These are phyloP conservation scores for Oxytorus armatus DNA, from an alignment of 2,888 invertebrate genomes.

Conservation along the genomic window DNA sequence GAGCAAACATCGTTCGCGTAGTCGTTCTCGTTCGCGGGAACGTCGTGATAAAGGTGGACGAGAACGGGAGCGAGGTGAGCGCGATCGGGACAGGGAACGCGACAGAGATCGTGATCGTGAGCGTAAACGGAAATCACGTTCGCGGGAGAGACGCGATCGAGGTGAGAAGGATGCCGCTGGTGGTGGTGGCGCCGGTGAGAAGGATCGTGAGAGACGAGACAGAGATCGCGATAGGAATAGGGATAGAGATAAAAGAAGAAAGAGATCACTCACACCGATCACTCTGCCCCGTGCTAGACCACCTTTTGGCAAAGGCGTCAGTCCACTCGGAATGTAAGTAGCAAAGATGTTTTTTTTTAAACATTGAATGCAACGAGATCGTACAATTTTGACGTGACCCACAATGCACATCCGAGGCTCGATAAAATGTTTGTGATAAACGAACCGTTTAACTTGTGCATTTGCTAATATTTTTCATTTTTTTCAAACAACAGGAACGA, in stretches of 20 bases:
- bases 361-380: neutral
- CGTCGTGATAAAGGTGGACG: conserved; percentile 52
- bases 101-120: conserved; percentile 81
- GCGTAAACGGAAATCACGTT: conserved; percentile 85
- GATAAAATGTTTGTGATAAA: no score
- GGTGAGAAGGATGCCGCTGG: conserved; percentile 67
- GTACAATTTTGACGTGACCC: conserved; percentile 75
- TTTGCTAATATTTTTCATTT: no score
- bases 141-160: conserved; percentile 86
- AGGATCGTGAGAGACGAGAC: conserved; percentile 75
- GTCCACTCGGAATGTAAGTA: conserved; percentile 84
- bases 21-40: conserved; percentile 85
- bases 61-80: conserved; percentile 81
- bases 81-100: conserved; percentile 72
- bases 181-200: no score
- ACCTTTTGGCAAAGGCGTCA: conserved; percentile 83
- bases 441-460: no score
- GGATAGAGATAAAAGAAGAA: conserved; percentile 81
- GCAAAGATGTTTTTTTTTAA: neutral
- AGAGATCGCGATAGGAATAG: conserved; percentile 77
- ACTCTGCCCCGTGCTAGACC: conserved; percentile 84
- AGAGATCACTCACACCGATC: conserved; percentile 82
- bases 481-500: conserved; percentile 80
- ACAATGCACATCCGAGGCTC: conserved; percentile 51
- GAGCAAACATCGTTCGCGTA: conserved; percentile 83